These are phyloP conservation scores for Melikaiella ostensackeni DNA, from an alignment of 2,888 invertebrate genomes.

Conservation along the genomic window DNA sequence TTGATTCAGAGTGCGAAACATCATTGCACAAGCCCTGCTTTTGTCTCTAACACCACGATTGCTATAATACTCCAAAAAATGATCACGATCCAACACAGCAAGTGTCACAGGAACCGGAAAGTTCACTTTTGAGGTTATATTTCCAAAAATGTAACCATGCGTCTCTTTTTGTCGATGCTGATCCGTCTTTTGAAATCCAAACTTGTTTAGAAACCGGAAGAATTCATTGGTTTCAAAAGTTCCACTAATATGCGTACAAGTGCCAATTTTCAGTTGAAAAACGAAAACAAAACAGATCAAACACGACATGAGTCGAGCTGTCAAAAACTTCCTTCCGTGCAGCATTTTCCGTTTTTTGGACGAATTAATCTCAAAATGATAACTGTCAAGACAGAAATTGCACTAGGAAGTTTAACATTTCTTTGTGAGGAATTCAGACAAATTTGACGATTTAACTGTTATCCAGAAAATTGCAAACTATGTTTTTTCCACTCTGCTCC, in stretches of 20 bases:
- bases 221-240: slow-evolving; percentile 85
- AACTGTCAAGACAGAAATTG: slow-evolving; percentile 34
- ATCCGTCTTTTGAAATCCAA: slow-evolving; percentile 98
- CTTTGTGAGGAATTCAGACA: neutral
- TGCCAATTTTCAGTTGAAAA: slow-evolving; percentile 43
- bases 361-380: neutral
- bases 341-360: slow-evolving; percentile 15
- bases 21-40: slow-evolving; percentile 87
- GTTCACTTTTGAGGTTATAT: slow-evolving; percentile 87
- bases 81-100: slow-evolving; percentile 92
- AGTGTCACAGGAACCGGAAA: slow-evolving; percentile 87
- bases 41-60: slow-evolving; percentile 84
- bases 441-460: neutral
- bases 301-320: slow-evolving; percentile 9
- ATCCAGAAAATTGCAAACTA: neutral
- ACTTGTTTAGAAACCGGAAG: slow-evolving; percentile 95
- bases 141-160: slow-evolving; percentile 97
- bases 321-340: neutral
- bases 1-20: slow-evolving; percentile 91
- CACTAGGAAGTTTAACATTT: slow-evolving; percentile 2
- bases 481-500: neutral
- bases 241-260: slow-evolving; percentile 81
- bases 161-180: slow-evolving; percentile 90
- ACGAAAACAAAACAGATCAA: slow-evolving; percentile 41
- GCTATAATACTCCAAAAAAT: slow-evolving; percentile 94